A percentile compares a stretch with the other conserved stretches of the same genome.
phyloP scores from a whole-genome alignment of 1,140 invertebrate species.

The Aleiodes sp. region DNA sequence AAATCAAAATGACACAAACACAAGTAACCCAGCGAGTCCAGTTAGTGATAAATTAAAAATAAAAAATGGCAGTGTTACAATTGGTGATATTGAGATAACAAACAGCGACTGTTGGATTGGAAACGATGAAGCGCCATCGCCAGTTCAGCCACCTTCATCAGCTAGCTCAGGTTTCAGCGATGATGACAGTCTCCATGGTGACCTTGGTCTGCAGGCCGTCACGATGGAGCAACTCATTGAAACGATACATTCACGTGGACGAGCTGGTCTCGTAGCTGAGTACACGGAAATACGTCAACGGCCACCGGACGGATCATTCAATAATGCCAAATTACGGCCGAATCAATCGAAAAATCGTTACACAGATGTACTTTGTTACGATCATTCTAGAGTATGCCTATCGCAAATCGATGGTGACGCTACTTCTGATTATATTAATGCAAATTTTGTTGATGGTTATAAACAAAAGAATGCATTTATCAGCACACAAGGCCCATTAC shows the following conservation, averaged over 20 bases:
- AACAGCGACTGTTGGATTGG: constrained; percentile 60
- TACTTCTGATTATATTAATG: constrained; percentile 94
- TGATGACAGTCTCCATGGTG: constrained; percentile 84
- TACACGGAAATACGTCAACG: constrained; percentile 86
- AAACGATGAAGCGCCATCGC: constrained; percentile 67
- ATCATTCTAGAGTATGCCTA: constrained; percentile 91
- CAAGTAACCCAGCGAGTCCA: constrained; percentile 58
- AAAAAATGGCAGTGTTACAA: constrained; percentile 57
- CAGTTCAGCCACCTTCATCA: constrained; percentile 77
- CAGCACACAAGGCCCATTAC: constrained; percentile 94
- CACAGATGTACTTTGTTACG: constrained; percentile 95
- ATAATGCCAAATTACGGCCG: constrained; percentile 76
- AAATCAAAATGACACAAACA: constrained; percentile 50
- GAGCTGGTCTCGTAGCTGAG: constrained; percentile 82
- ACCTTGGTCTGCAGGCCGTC: constrained; percentile 69
- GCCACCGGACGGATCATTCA: constrained; percentile 85
- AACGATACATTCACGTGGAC: constrained; percentile 77
- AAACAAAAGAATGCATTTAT: constrained; percentile 98
- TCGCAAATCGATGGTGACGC: constrained; percentile 78
- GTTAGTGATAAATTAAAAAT: constrained; percentile 54
- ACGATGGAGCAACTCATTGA: constrained; percentile 82
- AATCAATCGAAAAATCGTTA: constrained; percentile 95
- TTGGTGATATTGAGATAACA: constrained; percentile 60
- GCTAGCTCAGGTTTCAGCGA: constrained; percentile 87
- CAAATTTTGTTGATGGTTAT: constrained; percentile 98